These are phyloP conservation scores for Rhabditoides inermis DNA, from an alignment of 2,888 invertebrate genomes.

Conservation along the genomic window DNA sequence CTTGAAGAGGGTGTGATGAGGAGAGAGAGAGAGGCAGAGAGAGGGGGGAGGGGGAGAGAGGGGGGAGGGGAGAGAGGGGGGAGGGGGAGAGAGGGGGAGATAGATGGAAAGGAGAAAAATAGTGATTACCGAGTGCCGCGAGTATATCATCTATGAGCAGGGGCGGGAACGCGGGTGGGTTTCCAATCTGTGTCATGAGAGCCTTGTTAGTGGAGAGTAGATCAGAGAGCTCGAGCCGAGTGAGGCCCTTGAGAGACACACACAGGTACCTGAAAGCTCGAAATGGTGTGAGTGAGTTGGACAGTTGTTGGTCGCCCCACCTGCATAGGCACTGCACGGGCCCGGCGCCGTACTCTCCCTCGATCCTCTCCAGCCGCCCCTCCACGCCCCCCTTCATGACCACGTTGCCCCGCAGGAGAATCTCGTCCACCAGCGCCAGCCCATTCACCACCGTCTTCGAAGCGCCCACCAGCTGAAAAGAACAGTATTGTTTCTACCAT, in stretches of 20 bases:
- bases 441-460: slow-evolving; percentile 20
- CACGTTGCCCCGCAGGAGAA: slow-evolving; percentile 10
- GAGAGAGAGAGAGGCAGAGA: too few relatives aligned
- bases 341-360: slow-evolving; percentile 15
- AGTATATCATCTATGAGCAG: slow-evolving; percentile 27
- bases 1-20: too few relatives aligned
- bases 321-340: slow-evolving; percentile 10
- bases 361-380: slow-evolving; percentile 20
- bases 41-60: too few relatives aligned
- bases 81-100: too few relatives aligned
- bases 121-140: slow-evolving; percentile 16
- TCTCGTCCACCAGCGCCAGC: slow-evolving; percentile 20
- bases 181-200: slow-evolving; percentile 9
- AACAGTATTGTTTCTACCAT: background rate
- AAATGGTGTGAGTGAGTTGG: background rate
- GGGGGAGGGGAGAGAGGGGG: too few relatives aligned
- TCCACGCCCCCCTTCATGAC: slow-evolving; percentile 22
- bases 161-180: slow-evolving; percentile 19
- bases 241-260: slow-evolving; percentile 28
- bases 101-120: background rate
- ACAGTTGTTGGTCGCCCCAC: background rate
- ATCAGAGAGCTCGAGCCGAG: slow-evolving; percentile 32
- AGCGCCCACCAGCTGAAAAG: slow-evolving; percentile 11
- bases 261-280: slow-evolving; percentile 18
- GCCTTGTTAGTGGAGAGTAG: slow-evolving; percentile 17